Evolutionary conservation across 2,888 invertebrate species (phyloP), one percentile per base, ranked within the genome.

Genomic region (Lasiommata megera): DNA sequence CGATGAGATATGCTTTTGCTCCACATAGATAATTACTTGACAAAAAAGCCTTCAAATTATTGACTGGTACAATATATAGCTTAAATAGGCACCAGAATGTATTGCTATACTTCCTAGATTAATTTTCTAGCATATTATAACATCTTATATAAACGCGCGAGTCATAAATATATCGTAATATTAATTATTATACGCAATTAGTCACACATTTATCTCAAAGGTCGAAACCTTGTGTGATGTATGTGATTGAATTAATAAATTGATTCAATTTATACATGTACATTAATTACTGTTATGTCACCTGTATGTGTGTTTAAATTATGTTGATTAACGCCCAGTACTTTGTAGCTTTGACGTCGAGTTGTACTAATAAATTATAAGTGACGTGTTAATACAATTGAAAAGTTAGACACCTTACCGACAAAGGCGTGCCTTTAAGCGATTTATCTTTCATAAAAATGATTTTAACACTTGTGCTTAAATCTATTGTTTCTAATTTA

Each of bases 171-270:
- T 70, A 73, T 70, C 78, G 72, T 66, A 72, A 67, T 56, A 56
- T 67, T 43, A 76, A 23, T 23, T 23, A 23, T 79, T 80, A 79
- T 79, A 77, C 70, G 64, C 71, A 81, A 83, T 84, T 83, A 77
- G 80, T 82, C 77, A 77, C 69, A 40, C 57, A n/a, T 57, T 47
- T 60, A 60, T 60, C 56, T 50, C 37, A 36, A 28, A 50, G 60
- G 60, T 57, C 44, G 36, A 6, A 44, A 54, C 54, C 50, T 60
- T 60, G 57, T 18, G 31, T 46, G 29, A 46, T 43, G 23, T 43
- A 28, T 43, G 43, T 23, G 18, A 23, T 46, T 16, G 46, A 31
- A 41, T 41, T 41, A 18, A 23, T 41, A 29, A 29, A 46, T 31
- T 46, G 6, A 12, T 17, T 46, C 29, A 29, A 46, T 46, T 46